Conservation (phyloP, 92 coral and sea anemone species). For the Parazoanthus darwini region DNA sequence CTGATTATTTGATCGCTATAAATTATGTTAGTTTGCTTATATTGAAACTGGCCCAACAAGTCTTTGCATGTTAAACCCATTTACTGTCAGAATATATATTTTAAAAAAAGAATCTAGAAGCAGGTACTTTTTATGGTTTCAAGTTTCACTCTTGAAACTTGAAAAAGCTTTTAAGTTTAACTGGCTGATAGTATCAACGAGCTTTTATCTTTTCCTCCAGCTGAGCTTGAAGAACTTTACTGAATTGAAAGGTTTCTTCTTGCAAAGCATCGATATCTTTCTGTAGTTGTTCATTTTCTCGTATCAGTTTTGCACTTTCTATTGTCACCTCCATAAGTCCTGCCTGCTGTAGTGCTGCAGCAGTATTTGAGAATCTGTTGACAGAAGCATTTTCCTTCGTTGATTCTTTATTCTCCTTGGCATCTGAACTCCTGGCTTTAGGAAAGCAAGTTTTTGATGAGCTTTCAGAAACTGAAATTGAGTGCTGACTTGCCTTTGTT, state of each 20-base stretch:
- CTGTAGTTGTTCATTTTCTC: conserved; percentile 84
- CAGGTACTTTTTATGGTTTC: not conserved
- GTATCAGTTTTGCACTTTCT: conserved; percentile 78
- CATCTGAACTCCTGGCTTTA: not conserved
- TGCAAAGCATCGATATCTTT: conserved; percentile 78
- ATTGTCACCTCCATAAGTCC: conserved; percentile 83
- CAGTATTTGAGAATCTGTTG: conserved; percentile 75
- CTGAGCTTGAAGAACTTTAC: conserved; percentile 62
- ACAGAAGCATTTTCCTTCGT: not conserved
- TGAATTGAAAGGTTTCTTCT: conserved; percentile 64
- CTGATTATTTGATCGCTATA: too few relatives aligned
- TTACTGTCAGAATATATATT: too few relatives aligned
- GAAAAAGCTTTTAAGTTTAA: too few relatives aligned
- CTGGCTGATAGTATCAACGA: not conserved
- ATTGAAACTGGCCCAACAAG: too few relatives aligned
- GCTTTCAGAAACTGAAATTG: not conserved
- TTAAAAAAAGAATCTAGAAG: too few relatives aligned
- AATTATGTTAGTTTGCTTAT: too few relatives aligned
- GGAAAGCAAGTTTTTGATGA: not conserved
- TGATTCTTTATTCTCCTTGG: not conserved
- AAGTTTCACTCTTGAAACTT: too few relatives aligned
- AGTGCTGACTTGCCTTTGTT: not conserved
- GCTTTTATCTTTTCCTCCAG: conserved; percentile 67
- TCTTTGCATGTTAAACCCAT: too few relatives aligned
- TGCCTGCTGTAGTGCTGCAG: conserved; percentile 76